A percentile compares a stretch with the other conserved stretches of the same genome.
These are phyloP conservation scores for Noctuana brunneofusca DNA, from an alignment of 2,888 invertebrate genomes.

Conservation along the genomic window DNA sequence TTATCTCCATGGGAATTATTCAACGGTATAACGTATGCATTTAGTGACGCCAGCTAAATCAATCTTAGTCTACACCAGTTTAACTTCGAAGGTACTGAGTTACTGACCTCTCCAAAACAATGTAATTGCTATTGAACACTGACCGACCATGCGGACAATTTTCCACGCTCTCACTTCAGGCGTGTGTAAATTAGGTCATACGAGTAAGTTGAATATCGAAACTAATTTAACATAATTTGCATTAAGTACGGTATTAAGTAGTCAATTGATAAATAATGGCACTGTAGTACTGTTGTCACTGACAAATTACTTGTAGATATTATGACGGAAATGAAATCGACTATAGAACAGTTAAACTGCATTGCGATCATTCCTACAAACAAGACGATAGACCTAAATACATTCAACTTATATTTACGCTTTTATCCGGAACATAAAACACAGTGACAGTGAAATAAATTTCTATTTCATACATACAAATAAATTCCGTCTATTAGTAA, in stretches of 20 bases:
- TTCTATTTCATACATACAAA: conserved; percentile 11
- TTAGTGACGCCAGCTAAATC: conserved; percentile 27
- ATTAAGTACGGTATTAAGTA: not conserved
- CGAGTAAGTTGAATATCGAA: conserved; percentile 11
- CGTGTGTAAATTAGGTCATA: conserved; percentile 40
- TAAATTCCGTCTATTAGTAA: conserved; percentile 19
- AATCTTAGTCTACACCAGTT: conserved; percentile 5
- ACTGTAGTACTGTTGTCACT: not conserved
- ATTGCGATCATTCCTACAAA: not conserved
- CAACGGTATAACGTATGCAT: conserved; percentile 22
- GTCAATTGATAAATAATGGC: not conserved
- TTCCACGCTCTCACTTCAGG: conserved; percentile 52
- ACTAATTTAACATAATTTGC: not conserved
- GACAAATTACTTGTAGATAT: not conserved
- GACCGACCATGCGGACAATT: conserved; percentile 40
- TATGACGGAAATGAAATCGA: no score
- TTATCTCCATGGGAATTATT: conserved; percentile 24
- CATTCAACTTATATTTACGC: conserved; percentile 1
- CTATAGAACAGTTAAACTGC: no score
- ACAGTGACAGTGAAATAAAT: conserved; percentile 10
- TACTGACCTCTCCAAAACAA: conserved; percentile 30
- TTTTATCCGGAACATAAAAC: conserved; percentile 11
- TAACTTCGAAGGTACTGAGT: conserved; percentile 15
- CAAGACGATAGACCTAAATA: not conserved
- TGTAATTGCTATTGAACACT: conserved; percentile 32